Conservation (phyloP, 2,888 invertebrate species). For the Lepetodrilus schrolli region DNA sequence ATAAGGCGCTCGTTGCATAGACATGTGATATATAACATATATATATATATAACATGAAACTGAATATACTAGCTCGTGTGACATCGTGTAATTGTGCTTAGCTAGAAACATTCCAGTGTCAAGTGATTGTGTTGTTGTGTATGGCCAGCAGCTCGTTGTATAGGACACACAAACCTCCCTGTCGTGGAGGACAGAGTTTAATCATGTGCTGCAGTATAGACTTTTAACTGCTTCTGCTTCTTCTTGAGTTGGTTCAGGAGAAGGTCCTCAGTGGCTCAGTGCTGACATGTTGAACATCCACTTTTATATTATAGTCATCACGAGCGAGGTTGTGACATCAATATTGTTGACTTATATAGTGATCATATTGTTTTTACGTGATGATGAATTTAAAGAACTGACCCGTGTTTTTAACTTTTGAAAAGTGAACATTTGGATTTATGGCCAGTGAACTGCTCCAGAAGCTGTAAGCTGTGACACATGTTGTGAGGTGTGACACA, state of each 20-base stretch:
- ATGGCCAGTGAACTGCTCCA: conserved; percentile 11
- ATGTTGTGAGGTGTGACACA: too few relatives aligned
- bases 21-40: background rate
- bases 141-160: background rate
- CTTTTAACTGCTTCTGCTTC: conserved; percentile 1
- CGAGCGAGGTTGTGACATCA: conserved; percentile 8
- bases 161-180: conserved; percentile 3
- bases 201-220: conserved; percentile 13
- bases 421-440: conserved; percentile 20
- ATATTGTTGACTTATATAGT: conserved; percentile 26
- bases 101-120: conserved; percentile 25
- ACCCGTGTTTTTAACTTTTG: background rate
- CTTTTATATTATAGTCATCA: background rate
- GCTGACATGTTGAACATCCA: conserved; percentile 12
- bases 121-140: conserved; percentile 21
- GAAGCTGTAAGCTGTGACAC: too few relatives aligned
- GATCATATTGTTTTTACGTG: conserved; percentile 8
- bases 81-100: background rate
- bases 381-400: background rate
- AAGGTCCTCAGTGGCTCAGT: conserved; percentile 14
- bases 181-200: too few relatives aligned
- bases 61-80: background rate
- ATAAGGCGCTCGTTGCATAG: conserved; percentile 29
- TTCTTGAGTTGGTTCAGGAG: background rate
- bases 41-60: background rate